Base-by-base conservation (phyloP, 2,888 invertebrate genomes). In the Lasioglossum morio region DNA sequence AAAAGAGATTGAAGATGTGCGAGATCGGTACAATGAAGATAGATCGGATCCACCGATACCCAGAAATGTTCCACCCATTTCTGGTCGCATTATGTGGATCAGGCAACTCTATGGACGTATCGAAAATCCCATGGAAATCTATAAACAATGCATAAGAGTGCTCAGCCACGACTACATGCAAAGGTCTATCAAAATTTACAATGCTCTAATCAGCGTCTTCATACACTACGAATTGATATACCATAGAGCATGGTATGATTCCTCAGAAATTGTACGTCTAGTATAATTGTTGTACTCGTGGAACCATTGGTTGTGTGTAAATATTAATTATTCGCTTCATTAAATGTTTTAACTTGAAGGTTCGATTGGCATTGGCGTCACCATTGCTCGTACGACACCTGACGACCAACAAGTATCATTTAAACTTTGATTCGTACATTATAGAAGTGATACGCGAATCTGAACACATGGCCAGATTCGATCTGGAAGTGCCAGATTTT, bases 11-110 rank as follows among this genome's bases (percentile, higher is more conserved):
- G 97, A 97, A 92, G 94, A 96, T 34, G 95, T 98, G 10, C 96
- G 98, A 63, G 98, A 98, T 95, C 96, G 97, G 81, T 98, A 98
- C 92, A 98, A 98, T 87, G 97, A 97, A 93, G 97, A 97, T 89
- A 96, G 98, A 90, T 97, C 97, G 81, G 96, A 97, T 88, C 98
- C 98, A 0, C 96, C 97, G 2, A 94, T 98, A 16, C 97, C 98
- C 0, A 96, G 97, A 81, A 97, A 98, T 92, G 96, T 97, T 96
- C 98, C 98, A 4, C 98, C 98, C 0, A 97, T 98, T 27, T 96
- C 97, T 27, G 98, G 98, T 7, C 96, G 98, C 92, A 97, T 98
- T 34, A 96, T 97, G 94, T 98, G 98, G 98, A 97, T 98, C 88
- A 96, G 98, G 83, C 97, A 98, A 91, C 96, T 98, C 83, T 97